A percentile compares a stretch with the other conserved stretches of the same genome.
Evolutionary conservation across 2,113 vertebrate genomes (phyloP).

Genomic region (Silurus asotus): DNA sequence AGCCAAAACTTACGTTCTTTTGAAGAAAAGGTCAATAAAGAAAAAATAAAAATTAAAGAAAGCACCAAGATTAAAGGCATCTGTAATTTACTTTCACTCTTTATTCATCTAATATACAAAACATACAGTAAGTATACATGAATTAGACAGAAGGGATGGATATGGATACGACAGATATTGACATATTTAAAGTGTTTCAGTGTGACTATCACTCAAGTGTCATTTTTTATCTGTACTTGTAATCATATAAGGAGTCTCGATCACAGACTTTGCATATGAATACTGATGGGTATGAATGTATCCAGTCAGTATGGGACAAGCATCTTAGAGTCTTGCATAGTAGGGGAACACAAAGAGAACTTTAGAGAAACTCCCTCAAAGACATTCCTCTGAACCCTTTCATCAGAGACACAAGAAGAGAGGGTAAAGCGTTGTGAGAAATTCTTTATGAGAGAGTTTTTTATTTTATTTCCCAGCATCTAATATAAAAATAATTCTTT

Average conservation of each 20-base stretch:
- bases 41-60: background rate
- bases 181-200: no score
- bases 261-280: constrained; percentile 81
- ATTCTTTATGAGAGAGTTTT: background rate
- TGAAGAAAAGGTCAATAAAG: no score
- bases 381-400: constrained; percentile 65
- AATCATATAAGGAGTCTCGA: constrained; percentile 56
- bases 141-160: no score
- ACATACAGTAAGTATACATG: no score
- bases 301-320: constrained; percentile 82
- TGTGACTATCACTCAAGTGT: no score
- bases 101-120: no score
- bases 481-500: background rate
- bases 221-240: background rate
- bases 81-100: no score
- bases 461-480: background rate
- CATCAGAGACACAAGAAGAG: constrained; percentile 43
- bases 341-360: constrained; percentile 63
- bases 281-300: constrained; percentile 77
- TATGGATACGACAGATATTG: no score
- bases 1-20: background rate
- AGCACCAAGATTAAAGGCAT: background rate
- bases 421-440: constrained; percentile 21
- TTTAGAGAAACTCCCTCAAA: constrained; percentile 74
- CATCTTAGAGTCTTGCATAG: constrained; percentile 73